Percentiles rank a stretch among this genome's conserved stretches.
phyloP scores from a whole-genome alignment of 92 coral and sea anemone species.

The Paramuricea clavata region DNA sequence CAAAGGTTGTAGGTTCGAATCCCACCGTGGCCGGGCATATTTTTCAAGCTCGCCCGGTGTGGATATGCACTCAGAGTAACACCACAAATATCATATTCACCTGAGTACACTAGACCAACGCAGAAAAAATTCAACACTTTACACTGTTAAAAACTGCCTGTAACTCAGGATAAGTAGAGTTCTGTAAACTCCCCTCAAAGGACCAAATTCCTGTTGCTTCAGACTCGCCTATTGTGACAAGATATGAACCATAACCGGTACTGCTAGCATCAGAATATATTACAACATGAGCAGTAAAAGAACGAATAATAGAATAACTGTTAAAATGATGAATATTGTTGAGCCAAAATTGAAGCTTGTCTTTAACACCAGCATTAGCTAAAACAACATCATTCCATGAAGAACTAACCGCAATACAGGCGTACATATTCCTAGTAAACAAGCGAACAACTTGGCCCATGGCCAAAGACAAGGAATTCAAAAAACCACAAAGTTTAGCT shows the following conservation, averaged over 20 bases:
- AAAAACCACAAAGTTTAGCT: slow-evolving; percentile 28
- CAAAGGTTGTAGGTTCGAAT: too few species aligned
- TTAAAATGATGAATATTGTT: background rate
- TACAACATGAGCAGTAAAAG: slow-evolving; percentile 11
- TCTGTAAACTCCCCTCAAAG: background rate
- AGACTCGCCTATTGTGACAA: background rate
- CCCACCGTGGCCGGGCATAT: too few species aligned
- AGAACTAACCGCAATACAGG: background rate
- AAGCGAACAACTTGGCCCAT: slow-evolving; percentile 17
- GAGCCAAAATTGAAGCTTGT: slow-evolving; percentile 30
- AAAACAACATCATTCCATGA: background rate
- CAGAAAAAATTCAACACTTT: background rate
- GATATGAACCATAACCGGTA: slow-evolving; percentile 1
- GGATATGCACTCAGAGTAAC: too few species aligned
- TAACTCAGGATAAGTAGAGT: background rate
- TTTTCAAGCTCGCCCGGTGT: too few species aligned
- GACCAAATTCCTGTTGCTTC: background rate
- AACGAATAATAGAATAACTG: slow-evolving; percentile 19
- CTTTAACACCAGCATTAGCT: background rate
- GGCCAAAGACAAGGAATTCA: slow-evolving; percentile 9
- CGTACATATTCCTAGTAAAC: slow-evolving; percentile 19
- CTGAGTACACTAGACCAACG: too few species aligned
- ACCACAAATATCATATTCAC: too few species aligned
- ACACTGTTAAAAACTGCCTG: background rate
- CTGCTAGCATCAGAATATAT: slow-evolving; percentile 21